phyloP scores from a whole-genome alignment of 2,113 vertebrate species.

The Antennarius striatus region DNA sequence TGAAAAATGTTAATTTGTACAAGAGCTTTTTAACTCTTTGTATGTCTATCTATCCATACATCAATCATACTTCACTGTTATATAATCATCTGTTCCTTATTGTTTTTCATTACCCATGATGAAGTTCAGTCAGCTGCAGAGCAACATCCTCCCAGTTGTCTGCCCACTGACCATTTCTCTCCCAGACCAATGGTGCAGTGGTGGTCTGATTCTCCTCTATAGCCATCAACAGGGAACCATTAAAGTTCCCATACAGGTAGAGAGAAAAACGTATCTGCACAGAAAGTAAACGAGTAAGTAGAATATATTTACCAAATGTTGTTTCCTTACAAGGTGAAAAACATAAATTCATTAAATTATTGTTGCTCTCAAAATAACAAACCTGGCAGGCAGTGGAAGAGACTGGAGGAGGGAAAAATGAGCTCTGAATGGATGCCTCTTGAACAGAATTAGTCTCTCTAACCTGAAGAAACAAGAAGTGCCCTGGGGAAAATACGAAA shows the following conservation, averaged over 20 bases:
- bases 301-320: background rate
- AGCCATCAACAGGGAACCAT: conserved; percentile 83
- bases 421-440: conserved; percentile 76
- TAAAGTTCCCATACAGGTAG: conserved; percentile 83
- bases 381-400: conserved; percentile 81
- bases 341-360: background rate
- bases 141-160: conserved; percentile 84
- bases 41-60: no score
- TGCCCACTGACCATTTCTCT: conserved; percentile 75
- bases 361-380: conserved; percentile 4
- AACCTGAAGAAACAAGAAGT: conserved; percentile 84
- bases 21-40: no score
- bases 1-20: no score
- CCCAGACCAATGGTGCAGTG: conserved; percentile 73
- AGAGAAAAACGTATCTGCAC: conserved; percentile 85
- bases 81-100: background rate
- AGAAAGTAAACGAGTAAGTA: conserved; percentile 10
- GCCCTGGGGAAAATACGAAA: conserved; percentile 72
- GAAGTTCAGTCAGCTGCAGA: conserved; percentile 79
- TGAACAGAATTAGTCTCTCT: conserved; percentile 56
- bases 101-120: conserved; percentile 75
- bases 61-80: no score
- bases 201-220: conserved; percentile 74
- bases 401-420: conserved; percentile 74
- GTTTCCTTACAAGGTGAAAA: background rate